A percentile compares a stretch with the other conserved stretches of the same genome.
phyloP scores from a whole-genome alignment of 2,797 vertebrate species.

The Brachyrhaphis roseni region DNA sequence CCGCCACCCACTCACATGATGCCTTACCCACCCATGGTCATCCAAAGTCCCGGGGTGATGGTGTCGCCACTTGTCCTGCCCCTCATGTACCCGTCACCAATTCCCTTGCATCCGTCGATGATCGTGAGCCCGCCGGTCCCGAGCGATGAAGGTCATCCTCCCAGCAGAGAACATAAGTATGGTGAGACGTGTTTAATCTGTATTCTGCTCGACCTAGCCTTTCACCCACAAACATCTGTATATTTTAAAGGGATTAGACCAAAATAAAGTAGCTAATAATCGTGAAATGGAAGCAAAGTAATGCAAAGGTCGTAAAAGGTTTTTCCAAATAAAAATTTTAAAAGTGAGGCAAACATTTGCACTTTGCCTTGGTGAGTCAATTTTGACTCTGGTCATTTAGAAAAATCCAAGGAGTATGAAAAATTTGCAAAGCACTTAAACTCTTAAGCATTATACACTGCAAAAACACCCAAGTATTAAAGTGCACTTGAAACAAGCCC shows the following conservation, averaged over 20 bases:
- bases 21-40: conserved; percentile 82
- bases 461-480: too few species aligned
- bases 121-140: conserved; percentile 82
- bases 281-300: neutral
- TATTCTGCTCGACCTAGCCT: neutral
- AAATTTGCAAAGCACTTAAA: neutral
- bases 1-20: conserved; percentile 75
- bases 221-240: neutral
- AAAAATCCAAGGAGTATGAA: neutral
- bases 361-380: neutral
- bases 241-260: neutral
- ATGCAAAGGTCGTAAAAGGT: neutral
- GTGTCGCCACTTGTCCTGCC: conserved; percentile 84
- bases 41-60: conserved; percentile 64
- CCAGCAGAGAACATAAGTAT: conserved; percentile 61
- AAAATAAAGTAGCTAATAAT: neutral
- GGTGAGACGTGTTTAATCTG: conserved; percentile 45
- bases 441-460: too few species aligned
- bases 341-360: neutral
- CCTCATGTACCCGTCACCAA: conserved; percentile 87
- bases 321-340: neutral
- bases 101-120: conserved; percentile 87
- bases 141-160: conserved; percentile 78
- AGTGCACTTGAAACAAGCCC: too few species aligned
- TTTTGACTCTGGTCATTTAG: too few species aligned